Evolutionary conservation across 1,140 invertebrate species (phyloP), one percentile per base, ranked within the genome.

Genomic region (Zaprionus davidi): DNA sequence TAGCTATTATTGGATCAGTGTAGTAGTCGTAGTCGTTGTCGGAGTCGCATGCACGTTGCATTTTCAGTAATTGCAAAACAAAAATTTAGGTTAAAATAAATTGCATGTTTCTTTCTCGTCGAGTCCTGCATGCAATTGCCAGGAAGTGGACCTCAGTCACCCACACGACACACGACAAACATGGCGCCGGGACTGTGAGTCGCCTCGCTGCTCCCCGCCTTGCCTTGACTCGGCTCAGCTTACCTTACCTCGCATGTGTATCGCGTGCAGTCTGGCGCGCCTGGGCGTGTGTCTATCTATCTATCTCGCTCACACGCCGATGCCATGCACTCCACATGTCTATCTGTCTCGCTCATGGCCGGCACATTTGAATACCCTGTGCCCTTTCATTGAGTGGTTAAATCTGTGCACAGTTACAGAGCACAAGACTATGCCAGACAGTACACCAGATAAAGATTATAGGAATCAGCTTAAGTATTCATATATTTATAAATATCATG

Each of bases 11-110:
- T 67, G 70, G 44, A 72, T 59, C 64, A 58, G 53, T 53, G 17
- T 9, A 36, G n/a, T 7, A 36, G n/a, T 63, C 26, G 62, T 6
- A 31, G 28, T 31, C 28, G 17, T 5, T 28, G n/a, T 34, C 31
- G 31, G 1, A 36, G n/a, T 56, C 20, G 62, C 53, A 71, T 74
- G 70, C 65, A 51, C 58, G 38, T 34, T 46, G 58, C 24, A 57
- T 78, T 77, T 70, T 6, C 62, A 66, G 70, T 82, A 79, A 79
- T 86, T 82, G 83, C 79, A 67, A 68, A 72, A 77, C 57, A 58
- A 78, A 72, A 72, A 87, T 87, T 82, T 82, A 68, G 83, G 83
- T 86, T 86, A 87, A 80, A 82, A 87, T 77, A 86, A 86, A 86
- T 87, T 80, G 68, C 84, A 82, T 82, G 83, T 87, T 87, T 83